phyloP scores from a whole-genome alignment of 1,140 invertebrate genomes.

The Diprion similis region DNA sequence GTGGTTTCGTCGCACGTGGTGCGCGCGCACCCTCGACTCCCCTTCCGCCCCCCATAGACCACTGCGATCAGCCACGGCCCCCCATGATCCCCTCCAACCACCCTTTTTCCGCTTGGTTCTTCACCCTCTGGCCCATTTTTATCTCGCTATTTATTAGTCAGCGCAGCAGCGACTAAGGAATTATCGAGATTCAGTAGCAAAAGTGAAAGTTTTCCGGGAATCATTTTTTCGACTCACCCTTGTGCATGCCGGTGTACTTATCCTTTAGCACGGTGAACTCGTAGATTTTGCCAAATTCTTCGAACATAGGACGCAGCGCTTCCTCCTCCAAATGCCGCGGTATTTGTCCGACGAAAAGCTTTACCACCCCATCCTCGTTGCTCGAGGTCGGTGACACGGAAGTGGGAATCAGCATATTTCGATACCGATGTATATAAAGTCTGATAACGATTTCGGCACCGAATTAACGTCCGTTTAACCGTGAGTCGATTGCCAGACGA shows the following conservation, averaged over 20 bases:
- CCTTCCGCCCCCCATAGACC: not conserved
- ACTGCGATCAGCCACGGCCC: not conserved
- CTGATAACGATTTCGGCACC: not conserved
- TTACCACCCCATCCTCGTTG: conserved; percentile 69
- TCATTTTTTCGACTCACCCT: conserved; percentile 70
- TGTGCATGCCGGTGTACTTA: conserved; percentile 92
- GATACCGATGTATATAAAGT: not conserved
- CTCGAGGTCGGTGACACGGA: conserved; percentile 29
- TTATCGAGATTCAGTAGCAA: not conserved
- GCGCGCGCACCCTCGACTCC: not conserved
- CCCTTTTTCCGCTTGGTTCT: not conserved
- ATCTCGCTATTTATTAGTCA: conserved; percentile 6
- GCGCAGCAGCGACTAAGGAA: not conserved
- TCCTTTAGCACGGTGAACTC: conserved; percentile 93
- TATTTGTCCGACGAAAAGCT: conserved; percentile 93
- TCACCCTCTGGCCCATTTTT: conserved; percentile 16
- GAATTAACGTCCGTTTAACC: too few species aligned
- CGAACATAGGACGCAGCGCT: conserved; percentile 88
- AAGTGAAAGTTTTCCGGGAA: not conserved
- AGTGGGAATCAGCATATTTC: conserved; percentile 44
- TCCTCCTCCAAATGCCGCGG: conserved; percentile 89
- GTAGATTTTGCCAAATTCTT: conserved; percentile 92
- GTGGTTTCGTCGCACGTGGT: conserved; percentile 11
- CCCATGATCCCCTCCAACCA: not conserved
- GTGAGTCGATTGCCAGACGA: too few species aligned